A percentile compares a stretch with the other conserved stretches of the same genome.
Conservation (phyloP, 2,888 invertebrate genomes). For the Invenusta paracnida region DNA sequence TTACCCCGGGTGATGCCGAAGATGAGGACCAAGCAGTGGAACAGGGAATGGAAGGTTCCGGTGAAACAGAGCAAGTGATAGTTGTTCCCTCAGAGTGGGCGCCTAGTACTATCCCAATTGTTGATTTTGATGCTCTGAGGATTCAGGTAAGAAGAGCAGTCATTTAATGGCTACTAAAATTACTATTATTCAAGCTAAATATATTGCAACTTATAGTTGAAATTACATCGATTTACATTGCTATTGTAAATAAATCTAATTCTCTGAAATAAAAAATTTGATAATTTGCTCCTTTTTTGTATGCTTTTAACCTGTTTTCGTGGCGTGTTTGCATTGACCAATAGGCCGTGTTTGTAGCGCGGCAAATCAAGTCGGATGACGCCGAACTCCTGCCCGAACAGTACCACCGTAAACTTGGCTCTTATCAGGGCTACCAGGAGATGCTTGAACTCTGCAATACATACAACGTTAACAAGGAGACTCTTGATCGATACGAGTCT, state of each 20-base stretch:
- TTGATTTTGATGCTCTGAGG: not conserved
- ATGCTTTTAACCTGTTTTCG: no score
- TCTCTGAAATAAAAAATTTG: no score
- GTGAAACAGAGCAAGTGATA: not conserved
- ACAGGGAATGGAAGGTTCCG: not conserved
- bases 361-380: not conserved
- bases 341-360: not conserved
- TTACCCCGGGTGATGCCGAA: not conserved
- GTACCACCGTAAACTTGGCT: constrained; percentile 22
- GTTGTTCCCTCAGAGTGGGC: not conserved
- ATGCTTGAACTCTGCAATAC: constrained; percentile 24
- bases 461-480: constrained; percentile 21
- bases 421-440: constrained; percentile 37
- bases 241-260: no score
- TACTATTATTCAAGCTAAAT: no score
- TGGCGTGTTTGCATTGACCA: no score
- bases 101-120: not conserved
- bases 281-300: no score
- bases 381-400: constrained; percentile 16
- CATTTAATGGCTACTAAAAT: no score
- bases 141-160: not conserved
- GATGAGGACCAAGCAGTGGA: not conserved
- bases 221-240: no score
- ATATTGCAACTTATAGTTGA: no score
- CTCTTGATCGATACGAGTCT: not conserved